Percentiles rank a stretch among this genome's conserved stretches.
These are phyloP conservation scores for Corythoichthys haematopterus DNA, from an alignment of 2,113 vertebrate genomes.

Conservation along the genomic window DNA sequence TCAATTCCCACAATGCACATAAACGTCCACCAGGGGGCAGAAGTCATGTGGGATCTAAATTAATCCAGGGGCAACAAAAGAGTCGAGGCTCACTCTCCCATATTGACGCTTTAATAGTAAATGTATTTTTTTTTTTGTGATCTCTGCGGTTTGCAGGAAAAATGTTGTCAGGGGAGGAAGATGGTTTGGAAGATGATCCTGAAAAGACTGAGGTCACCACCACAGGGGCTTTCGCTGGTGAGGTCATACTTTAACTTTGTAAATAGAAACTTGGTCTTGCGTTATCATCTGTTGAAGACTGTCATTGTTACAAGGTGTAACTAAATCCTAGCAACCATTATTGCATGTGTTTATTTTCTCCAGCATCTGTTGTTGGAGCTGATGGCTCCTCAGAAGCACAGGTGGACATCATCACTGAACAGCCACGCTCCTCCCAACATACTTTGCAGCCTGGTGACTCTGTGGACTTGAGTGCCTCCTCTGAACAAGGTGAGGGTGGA, in stretches of 20 bases:
- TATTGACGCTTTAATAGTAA: neutral
- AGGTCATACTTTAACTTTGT: neutral
- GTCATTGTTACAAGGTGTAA: neutral
- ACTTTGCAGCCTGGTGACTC: slow-evolving; percentile 86
- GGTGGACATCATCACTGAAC: slow-evolving; percentile 89
- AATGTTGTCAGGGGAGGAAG: slow-evolving; percentile 85
- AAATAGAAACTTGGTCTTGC: neutral
- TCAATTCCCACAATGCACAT: neutral
- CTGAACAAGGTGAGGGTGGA: slow-evolving; percentile 77
- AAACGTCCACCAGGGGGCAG: neutral
- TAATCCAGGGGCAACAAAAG: too few relatives aligned
- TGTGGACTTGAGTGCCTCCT: slow-evolving; percentile 75
- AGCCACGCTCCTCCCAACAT: slow-evolving; percentile 88
- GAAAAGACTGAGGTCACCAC: slow-evolving; percentile 82
- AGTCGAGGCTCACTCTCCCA: neutral
- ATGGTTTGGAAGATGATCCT: slow-evolving; percentile 86
- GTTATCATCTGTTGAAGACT: neutral
- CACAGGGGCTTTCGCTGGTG: slow-evolving; percentile 81
- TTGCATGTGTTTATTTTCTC: neutral
- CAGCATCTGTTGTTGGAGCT: slow-evolving; percentile 77
- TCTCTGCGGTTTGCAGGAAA: slow-evolving; percentile 74
- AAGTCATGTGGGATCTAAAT: neutral
- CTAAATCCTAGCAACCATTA: neutral
- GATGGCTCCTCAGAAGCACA: slow-evolving; percentile 72
- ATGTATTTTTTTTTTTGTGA: slow-evolving; percentile 1